These are phyloP conservation scores for Sceliomorpha sp. DNA, from an alignment of 2,888 invertebrate species.

Conservation along the genomic window DNA sequence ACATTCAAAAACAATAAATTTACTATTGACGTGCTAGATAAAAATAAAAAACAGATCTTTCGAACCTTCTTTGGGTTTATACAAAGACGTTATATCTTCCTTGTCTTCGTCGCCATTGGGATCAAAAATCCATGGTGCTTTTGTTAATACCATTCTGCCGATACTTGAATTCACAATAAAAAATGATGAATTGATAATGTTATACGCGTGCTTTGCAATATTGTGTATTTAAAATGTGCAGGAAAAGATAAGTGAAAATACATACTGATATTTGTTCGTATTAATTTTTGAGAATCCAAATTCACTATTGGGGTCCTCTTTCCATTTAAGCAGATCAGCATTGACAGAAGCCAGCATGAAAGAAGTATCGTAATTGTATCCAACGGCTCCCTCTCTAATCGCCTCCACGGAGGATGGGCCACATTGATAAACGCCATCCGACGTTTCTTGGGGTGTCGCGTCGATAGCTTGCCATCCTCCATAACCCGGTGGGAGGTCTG, in stretches of 20 bases:
- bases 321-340: slow-evolving; percentile 91
- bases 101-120: slow-evolving; percentile 87
- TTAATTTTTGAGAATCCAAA: slow-evolving; percentile 86
- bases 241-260: slow-evolving; percentile 37
- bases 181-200: slow-evolving; percentile 4
- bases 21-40: not conserved
- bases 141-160: slow-evolving; percentile 88
- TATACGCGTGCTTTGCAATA: too few relatives aligned
- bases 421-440: slow-evolving; percentile 87
- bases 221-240: not conserved
- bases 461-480: slow-evolving; percentile 96
- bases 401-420: slow-evolving; percentile 91
- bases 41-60: not conserved
- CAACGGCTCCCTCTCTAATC: slow-evolving; percentile 88
- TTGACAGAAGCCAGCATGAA: slow-evolving; percentile 92
- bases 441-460: slow-evolving; percentile 91
- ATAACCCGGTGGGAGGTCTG: slow-evolving; percentile 88
- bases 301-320: slow-evolving; percentile 84
- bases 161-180: slow-evolving; percentile 81
- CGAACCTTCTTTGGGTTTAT: slow-evolving; percentile 87
- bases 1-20: slow-evolving; percentile 10
- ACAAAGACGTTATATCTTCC: slow-evolving; percentile 86
- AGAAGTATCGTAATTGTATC: slow-evolving; percentile 87
- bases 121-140: slow-evolving; percentile 87
- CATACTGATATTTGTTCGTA: slow-evolving; percentile 88